Evolutionary conservation across 2,113 vertebrate species (phyloP).

Genomic region (Addax nasomaculatus): DNA sequence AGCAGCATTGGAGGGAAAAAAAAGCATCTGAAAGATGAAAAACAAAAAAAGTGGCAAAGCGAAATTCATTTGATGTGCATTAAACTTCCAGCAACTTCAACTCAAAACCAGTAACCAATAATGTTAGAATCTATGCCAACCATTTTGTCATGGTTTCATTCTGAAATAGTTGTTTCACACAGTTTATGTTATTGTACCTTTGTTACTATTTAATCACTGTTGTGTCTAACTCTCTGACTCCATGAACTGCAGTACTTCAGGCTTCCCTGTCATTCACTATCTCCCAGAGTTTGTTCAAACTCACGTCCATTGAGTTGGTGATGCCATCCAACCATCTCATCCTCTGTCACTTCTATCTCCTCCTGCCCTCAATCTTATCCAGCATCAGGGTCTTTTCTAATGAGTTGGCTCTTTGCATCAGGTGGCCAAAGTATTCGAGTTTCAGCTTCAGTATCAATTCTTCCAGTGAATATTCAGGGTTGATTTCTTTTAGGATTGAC

Average conservation of each 20-base stretch:
- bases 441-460: background rate
- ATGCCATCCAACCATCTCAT: background rate
- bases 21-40: background rate
- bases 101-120: background rate
- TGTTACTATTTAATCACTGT: background rate
- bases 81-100: background rate
- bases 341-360: background rate
- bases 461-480: background rate
- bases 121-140: background rate
- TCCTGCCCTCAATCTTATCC: background rate
- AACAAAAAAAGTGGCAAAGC: background rate
- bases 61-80: background rate
- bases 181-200: background rate
- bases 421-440: background rate
- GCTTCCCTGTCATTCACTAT: background rate
- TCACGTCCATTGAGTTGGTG: background rate
- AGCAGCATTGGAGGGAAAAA: background rate
- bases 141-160: background rate
- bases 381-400: background rate
- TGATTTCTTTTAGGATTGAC: background rate
- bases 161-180: background rate
- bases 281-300: background rate
- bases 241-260: background rate
- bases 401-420: background rate
- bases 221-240: background rate